Base-by-base conservation (phyloP, 2,113 vertebrate species). In the Embiotoca jacksoni region DNA sequence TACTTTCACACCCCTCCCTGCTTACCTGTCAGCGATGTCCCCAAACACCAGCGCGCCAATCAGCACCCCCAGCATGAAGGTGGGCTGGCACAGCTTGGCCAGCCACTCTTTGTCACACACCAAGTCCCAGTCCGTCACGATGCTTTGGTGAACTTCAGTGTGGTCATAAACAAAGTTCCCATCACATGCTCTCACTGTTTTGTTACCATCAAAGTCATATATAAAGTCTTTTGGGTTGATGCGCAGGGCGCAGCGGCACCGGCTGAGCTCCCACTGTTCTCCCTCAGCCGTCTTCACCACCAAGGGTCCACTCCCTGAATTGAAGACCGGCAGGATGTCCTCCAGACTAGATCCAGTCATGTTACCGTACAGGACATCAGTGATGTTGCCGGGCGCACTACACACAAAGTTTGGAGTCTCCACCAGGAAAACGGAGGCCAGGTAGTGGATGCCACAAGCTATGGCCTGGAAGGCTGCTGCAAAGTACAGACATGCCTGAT, bases 401-500 rank as follows among this genome's bases (percentile, higher is more conserved):
- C 96, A 97, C 53, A 96, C 74, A 85, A 97, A 96, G 72, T 94
- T 94, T 3, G 97, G 98, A 6, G 96, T 95, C 68, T 95, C 92
- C 63, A 96, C 95, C 85, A 99, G 90, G 89, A 99, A 98, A 47
- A 98, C 96, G 1, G 97, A 97, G 2, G 97, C 92, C 90, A 98
- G 92, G 88, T 98, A 99, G 85, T 99, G 97, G 86, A 98, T 97
- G 41, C 97, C 97, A 83, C 97, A 98, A 23, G 98, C 92, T 15
- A 94, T 86, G 50, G 95, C 92, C 92, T 99, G 97, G 93, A 98
- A 97, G 74, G 94, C 95, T 63, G 94, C 96, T 30, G 95, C 92
- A 68, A 99, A 97, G 91, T 98, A 99, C 65, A 98, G 73, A 82
- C 93, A 94, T 72, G 95, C 95, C 92, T 99, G 98, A 86, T 95